Percentiles rank a stretch among this genome's conserved stretches.
phyloP scores from a whole-genome alignment of 35 echinoderm and acorn worm species.

The Apostichopus japonicus region DNA sequence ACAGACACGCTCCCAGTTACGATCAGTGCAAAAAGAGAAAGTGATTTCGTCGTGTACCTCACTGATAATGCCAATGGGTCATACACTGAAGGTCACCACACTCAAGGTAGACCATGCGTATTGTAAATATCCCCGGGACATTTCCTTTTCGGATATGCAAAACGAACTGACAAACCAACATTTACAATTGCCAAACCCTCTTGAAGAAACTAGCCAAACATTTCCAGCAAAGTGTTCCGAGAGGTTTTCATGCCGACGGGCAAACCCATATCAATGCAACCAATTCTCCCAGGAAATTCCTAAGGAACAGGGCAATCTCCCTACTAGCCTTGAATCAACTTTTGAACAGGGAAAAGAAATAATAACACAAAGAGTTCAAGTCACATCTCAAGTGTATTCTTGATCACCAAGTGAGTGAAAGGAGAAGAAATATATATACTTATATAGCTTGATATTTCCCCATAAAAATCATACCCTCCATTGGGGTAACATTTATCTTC shows the following conservation, averaged over 20 bases:
- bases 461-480: background rate
- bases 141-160: conserved; percentile 37
- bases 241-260: conserved; percentile 36
- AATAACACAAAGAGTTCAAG: background rate
- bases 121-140: background rate
- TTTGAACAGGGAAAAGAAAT: background rate
- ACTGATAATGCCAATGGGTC: no score
- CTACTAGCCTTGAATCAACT: conserved; percentile 19
- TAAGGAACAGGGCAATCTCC: conserved; percentile 7
- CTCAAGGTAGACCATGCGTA: background rate
- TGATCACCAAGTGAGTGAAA: background rate
- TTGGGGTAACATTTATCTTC: no score
- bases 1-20: no score
- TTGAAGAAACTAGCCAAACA: conserved; percentile 10
- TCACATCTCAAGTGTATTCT: background rate
- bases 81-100: no score
- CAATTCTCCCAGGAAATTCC: conserved; percentile 43
- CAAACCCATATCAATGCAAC: conserved; percentile 58
- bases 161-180: background rate
- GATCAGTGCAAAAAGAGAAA: no score
- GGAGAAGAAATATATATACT: background rate
- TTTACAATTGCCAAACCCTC: conserved; percentile 24
- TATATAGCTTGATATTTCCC: background rate
- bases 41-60: no score
- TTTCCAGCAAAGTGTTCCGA: conserved; percentile 44